Percentiles rank a stretch among this genome's conserved stretches.
These are phyloP conservation scores for Lithobius niger DNA, from an alignment of 1,140 invertebrate genomes.

Conservation along the genomic window DNA sequence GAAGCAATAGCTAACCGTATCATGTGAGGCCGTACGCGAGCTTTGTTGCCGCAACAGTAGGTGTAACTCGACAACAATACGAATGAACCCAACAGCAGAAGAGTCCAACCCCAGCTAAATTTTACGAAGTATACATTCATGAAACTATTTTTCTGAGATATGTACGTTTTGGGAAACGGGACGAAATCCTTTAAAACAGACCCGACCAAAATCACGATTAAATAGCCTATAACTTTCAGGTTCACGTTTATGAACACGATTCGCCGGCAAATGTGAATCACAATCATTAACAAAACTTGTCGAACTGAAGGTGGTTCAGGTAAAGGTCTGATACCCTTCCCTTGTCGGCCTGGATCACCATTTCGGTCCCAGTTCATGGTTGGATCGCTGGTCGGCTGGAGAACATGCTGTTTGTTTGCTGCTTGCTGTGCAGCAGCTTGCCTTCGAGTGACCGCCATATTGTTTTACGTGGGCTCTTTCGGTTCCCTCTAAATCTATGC, in stretches of 20 bases:
- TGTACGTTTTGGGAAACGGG: slow-evolving; percentile 67
- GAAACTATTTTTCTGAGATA: slow-evolving; percentile 71
- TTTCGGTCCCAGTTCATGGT: too few species aligned
- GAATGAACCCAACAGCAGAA: slow-evolving; percentile 54
- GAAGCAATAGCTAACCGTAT: slow-evolving; percentile 66
- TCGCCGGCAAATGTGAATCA: slow-evolving; percentile 77
- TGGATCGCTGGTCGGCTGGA: too few species aligned
- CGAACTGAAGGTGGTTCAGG: slow-evolving; percentile 63
- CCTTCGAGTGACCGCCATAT: too few species aligned
- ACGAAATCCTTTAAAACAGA: slow-evolving; percentile 72
- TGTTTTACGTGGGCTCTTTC: too few species aligned
- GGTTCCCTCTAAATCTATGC: too few species aligned
- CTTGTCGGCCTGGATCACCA: not conserved
- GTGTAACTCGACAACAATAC: slow-evolving; percentile 63
- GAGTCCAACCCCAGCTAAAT: slow-evolving; percentile 71
- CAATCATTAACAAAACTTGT: slow-evolving; percentile 62
- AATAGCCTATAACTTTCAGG: slow-evolving; percentile 73
- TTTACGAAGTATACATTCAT: slow-evolving; percentile 90
- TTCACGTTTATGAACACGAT: slow-evolving; percentile 68
- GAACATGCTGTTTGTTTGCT: too few species aligned
- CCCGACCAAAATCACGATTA: slow-evolving; percentile 60
- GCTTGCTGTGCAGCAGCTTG: too few species aligned
- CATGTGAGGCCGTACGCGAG: slow-evolving; percentile 53
- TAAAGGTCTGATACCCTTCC: slow-evolving; percentile 46
- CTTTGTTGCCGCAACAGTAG: slow-evolving; percentile 62